These are phyloP conservation scores for Nanorana parkeri DNA, from an alignment of 2,113 vertebrate species.

Conservation along the genomic window DNA sequence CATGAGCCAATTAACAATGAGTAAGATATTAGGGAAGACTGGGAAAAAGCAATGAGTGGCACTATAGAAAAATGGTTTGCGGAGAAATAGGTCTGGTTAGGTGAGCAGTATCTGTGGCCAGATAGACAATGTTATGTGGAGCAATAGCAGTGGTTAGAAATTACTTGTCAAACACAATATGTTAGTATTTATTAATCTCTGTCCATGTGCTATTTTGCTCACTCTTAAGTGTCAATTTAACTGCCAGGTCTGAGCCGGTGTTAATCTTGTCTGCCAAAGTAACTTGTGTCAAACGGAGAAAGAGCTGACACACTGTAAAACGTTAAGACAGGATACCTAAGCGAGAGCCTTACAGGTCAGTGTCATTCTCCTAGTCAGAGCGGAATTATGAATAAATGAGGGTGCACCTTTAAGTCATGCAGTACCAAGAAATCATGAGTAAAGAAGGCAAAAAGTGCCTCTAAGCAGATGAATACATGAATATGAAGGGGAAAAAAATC, in stretches of 20 bases:
- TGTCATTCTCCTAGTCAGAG: background rate
- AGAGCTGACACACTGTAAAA: constrained; percentile 43
- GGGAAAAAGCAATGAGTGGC: background rate
- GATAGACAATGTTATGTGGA: constrained; percentile 27
- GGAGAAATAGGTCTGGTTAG: constrained; percentile 6
- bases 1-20: constrained; percentile 17
- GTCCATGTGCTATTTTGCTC: constrained; percentile 43
- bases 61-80: background rate
- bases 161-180: constrained; percentile 32
- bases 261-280: constrained; percentile 49
- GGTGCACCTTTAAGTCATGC: constrained; percentile 51
- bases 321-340: constrained; percentile 29
- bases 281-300: constrained; percentile 50
- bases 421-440: constrained; percentile 76
- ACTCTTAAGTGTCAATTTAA: constrained; percentile 48
- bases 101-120: constrained; percentile 5
- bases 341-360: constrained; percentile 17
- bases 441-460: constrained; percentile 71
- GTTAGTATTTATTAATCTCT: constrained; percentile 51
- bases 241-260: constrained; percentile 44
- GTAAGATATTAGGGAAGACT: background rate
- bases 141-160: constrained; percentile 30
- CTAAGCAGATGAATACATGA: constrained; percentile 78
- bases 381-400: constrained; percentile 23
- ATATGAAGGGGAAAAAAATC: constrained; percentile 77